Evolutionary conservation across 1,140 invertebrate species (phyloP).

Genomic region (Holotrichia oblita): DNA sequence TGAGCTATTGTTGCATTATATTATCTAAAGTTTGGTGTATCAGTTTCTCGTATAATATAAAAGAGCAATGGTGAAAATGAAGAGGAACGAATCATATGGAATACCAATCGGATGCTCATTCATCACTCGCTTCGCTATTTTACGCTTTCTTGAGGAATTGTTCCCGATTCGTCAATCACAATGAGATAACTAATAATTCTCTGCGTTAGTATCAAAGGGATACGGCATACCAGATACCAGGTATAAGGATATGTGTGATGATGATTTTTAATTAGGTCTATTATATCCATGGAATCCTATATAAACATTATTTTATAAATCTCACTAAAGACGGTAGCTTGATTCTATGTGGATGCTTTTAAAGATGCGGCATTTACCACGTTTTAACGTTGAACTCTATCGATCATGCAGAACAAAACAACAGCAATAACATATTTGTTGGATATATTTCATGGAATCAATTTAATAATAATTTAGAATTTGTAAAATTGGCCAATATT

Average conservation of each 20-base stretch:
- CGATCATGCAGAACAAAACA: too few species aligned
- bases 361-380: too few species aligned
- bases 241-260: background rate
- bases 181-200: constrained; percentile 36
- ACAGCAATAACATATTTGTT: too few species aligned
- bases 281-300: background rate
- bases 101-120: constrained; percentile 41
- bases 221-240: background rate
- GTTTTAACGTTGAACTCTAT: too few species aligned
- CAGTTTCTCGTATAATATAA: constrained; percentile 34
- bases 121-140: constrained; percentile 44
- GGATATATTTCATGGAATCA: too few species aligned
- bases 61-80: constrained; percentile 1
- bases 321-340: background rate
- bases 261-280: constrained; percentile 19
- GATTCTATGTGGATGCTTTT: background rate
- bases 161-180: constrained; percentile 34
- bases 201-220: background rate
- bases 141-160: constrained; percentile 44
- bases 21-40: constrained; percentile 23
- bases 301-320: constrained; percentile 13
- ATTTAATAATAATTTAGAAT: too few species aligned
- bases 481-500: too few species aligned
- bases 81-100: constrained; percentile 45
- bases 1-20: constrained; percentile 45